Evolutionary conservation across 1,140 invertebrate species (phyloP), one percentile per base, ranked within the genome.

Genomic region (Heterodera carotae): DNA sequence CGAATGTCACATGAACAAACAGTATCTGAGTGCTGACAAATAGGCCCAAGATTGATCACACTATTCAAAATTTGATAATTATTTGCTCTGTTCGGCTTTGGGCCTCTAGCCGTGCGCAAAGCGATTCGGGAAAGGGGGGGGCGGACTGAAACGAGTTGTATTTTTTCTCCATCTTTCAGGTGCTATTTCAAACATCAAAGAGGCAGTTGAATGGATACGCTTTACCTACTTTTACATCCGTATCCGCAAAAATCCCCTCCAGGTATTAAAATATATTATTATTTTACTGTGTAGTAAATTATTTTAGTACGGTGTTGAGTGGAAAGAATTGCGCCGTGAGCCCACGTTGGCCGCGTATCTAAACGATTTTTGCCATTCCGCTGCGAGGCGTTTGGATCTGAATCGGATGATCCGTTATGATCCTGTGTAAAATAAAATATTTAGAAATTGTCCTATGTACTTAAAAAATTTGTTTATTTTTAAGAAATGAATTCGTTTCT

Each of bases 201-300:
- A 99, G 90, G 97, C 95, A 0, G 93, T 98, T 1, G 92, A 95
- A 88, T 99, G 97, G 97, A 88, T 99, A 0, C 95, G 94, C 85
- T 99, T 98, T 84, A 98, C 96, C 0, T 99, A 99, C 88, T 89
- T 98, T 2, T 96, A 93, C 89, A 93, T 97, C 1, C 91, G 97
- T 83, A 97, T 98, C 92, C 91, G 92, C 80, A 92, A 93, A 68
- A 99, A 99, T 91, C 95, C 94, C 25, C 91, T 93, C 82, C 93
- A 64, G 36, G 72, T 62, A 73, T 70, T 33, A 22, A 39, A 29
- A 34, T 60, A 7, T 2, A 18, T 33, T 31, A 8, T 8, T 48
- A 25, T 39, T 6, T 70, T 70, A 18, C 22, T 22, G 4, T 15
- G 22, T 18, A 12, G 15, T 5, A 22, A 22, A 22, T 66, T 27